These are phyloP conservation scores for Mizuhopecten yessoensis DNA, from an alignment of 1,140 invertebrate species.

Conservation along the genomic window DNA sequence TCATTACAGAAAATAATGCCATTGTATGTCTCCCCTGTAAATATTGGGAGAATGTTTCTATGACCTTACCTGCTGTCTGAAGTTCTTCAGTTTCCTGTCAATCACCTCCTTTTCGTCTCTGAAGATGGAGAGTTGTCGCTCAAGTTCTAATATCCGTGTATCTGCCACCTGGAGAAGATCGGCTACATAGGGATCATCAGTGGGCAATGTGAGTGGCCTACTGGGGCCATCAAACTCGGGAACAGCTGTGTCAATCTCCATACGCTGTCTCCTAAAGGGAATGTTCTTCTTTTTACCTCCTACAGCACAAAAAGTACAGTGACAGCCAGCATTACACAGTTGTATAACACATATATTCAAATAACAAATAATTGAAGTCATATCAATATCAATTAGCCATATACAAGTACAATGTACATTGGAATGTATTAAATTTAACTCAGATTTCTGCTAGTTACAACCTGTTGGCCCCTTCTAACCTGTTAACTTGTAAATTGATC, in stretches of 20 bases:
- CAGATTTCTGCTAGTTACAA: no score
- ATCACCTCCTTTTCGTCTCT: conserved; percentile 77
- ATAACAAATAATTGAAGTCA: no score
- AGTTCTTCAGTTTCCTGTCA: conserved; percentile 79
- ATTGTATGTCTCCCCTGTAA: no score
- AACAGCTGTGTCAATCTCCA: conserved; percentile 82
- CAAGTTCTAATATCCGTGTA: conserved; percentile 79
- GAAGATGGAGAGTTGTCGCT: conserved; percentile 69
- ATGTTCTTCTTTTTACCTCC: conserved; percentile 82
- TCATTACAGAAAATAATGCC: no score
- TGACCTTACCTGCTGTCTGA: conserved; percentile 80
- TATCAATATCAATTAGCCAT: no score
- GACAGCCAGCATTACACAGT: no score
- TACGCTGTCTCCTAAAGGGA: conserved; percentile 82
- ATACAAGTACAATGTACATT: no score
- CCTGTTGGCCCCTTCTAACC: no score
- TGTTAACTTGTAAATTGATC: no score
- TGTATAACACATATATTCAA: conserved; percentile 11
- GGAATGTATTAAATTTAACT: no score
- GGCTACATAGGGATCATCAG: conserved; percentile 82
- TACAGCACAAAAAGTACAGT: conserved; percentile 59
- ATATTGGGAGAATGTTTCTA: background rate
- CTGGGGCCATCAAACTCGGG: conserved; percentile 70
- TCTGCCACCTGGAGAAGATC: conserved; percentile 83
- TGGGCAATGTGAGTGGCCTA: conserved; percentile 62